These are phyloP conservation scores for Drosophila birchii DNA, from an alignment of 2,888 invertebrate species.

Conservation along the genomic window DNA sequence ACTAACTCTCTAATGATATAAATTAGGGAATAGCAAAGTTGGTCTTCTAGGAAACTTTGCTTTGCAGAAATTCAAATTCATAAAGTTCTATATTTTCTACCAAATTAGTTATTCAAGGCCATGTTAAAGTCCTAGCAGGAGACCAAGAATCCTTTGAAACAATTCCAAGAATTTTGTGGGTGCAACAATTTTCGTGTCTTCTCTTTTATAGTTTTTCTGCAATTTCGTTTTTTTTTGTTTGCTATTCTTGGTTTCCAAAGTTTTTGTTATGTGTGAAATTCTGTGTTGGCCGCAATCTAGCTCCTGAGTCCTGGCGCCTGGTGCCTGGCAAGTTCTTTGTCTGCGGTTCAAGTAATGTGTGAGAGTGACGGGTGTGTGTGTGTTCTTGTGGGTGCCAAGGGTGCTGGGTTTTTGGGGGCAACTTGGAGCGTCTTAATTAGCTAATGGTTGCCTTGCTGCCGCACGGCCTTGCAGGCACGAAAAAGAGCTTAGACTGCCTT, in stretches of 20 bases:
- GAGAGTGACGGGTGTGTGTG: not conserved
- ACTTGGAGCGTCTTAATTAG: slow-evolving; percentile 62
- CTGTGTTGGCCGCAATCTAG: slow-evolving; percentile 20
- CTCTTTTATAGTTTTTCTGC: slow-evolving; percentile 15
- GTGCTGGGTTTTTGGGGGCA: slow-evolving; percentile 16
- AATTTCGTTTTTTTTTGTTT: slow-evolving; percentile 5
- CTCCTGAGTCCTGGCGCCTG: slow-evolving; percentile 24
- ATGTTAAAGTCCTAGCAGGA: not conserved
- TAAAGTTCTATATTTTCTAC: not conserved
- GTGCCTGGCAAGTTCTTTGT: slow-evolving; percentile 42
- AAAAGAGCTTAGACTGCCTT: slow-evolving; percentile 48
- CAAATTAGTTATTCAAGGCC: not conserved
- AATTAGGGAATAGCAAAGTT: not conserved
- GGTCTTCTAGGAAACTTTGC: not conserved
- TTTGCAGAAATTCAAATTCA: not conserved
- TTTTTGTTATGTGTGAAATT: slow-evolving; percentile 41
- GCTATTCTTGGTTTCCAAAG: slow-evolving; percentile 16
- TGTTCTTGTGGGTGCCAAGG: slow-evolving; percentile 7
- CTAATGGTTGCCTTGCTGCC: slow-evolving; percentile 58
- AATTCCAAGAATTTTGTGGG: not conserved
- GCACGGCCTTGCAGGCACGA: slow-evolving; percentile 49
- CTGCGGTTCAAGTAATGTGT: slow-evolving; percentile 27
- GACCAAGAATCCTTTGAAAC: not conserved
- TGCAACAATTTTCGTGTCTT: not conserved
- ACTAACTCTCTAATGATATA: not conserved